phyloP scores from a whole-genome alignment of 2,888 invertebrate species.

The Ganaspis brasiliensis region DNA sequence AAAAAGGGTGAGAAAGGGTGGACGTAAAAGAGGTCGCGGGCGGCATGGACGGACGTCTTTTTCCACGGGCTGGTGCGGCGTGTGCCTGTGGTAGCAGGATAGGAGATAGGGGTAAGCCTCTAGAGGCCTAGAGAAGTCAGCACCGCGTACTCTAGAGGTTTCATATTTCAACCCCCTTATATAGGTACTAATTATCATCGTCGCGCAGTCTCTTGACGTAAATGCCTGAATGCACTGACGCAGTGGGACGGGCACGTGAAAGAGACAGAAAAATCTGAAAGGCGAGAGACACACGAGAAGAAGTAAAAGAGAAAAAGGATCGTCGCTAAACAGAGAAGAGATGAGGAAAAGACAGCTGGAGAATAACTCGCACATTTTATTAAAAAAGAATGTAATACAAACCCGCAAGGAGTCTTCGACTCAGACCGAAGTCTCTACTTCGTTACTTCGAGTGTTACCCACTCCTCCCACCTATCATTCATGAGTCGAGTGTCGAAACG shows the following conservation, averaged over 20 bases:
- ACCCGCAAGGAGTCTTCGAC: conserved; percentile 30
- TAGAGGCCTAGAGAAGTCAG: conserved; percentile 78
- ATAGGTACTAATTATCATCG: conserved; percentile 78
- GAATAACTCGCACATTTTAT: conserved; percentile 19
- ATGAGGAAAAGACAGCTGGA: conserved; percentile 6
- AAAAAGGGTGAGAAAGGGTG: conserved; percentile 41
- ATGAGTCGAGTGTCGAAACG: conserved; percentile 67
- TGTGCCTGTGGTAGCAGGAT: conserved; percentile 60
- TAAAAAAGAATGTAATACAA: conserved; percentile 7
- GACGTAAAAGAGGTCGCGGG: conserved; percentile 36
- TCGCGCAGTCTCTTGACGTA: conserved; percentile 75
- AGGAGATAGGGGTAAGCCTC: conserved; percentile 61
- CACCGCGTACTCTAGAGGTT: conserved; percentile 74
- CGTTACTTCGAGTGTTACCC: conserved; percentile 69
- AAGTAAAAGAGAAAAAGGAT: conserved; percentile 31
- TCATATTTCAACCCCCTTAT: conserved; percentile 75
- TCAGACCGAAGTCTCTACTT: conserved; percentile 65
- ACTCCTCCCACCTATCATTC: conserved; percentile 57
- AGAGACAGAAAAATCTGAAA: conserved; percentile 42
- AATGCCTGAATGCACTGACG: conserved; percentile 75
- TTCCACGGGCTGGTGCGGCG: conserved; percentile 51
- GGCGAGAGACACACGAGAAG: conserved; percentile 26
- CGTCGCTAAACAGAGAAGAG: conserved; percentile 37
- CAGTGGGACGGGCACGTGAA: conserved; percentile 55
- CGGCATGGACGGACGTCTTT: conserved; percentile 55